These are phyloP conservation scores for Mimumesa dahlbomi DNA, from an alignment of 2,888 invertebrate genomes.

Conservation along the genomic window DNA sequence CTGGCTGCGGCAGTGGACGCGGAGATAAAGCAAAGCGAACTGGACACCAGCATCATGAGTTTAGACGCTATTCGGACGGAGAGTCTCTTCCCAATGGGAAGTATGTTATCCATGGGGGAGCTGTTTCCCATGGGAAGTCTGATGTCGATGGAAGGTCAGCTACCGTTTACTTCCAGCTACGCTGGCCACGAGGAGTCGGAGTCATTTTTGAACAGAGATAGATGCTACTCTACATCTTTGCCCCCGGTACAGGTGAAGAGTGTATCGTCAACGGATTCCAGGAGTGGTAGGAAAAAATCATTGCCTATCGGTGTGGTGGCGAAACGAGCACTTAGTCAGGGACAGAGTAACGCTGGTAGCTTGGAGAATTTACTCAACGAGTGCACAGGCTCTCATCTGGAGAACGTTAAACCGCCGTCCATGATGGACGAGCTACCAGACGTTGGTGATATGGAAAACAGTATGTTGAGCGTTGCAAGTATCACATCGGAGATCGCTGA, in stretches of 20 bases:
- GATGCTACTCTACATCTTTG: constrained; percentile 68
- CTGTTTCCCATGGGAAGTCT: constrained; percentile 90
- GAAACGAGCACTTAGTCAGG: constrained; percentile 86
- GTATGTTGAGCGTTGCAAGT: constrained; percentile 92
- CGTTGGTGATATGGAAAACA: constrained; percentile 87
- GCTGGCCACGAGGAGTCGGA: constrained; percentile 66
- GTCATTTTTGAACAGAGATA: constrained; percentile 59
- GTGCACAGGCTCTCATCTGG: constrained; percentile 85
- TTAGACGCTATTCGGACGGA: no score
- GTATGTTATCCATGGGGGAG: constrained; percentile 84
- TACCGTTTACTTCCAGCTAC: constrained; percentile 82
- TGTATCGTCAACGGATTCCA: constrained; percentile 43
- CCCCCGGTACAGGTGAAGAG: constrained; percentile 60
- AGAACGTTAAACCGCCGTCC: constrained; percentile 92
- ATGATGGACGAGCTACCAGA: constrained; percentile 86
- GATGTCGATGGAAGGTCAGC: constrained; percentile 87
- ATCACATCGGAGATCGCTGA: constrained; percentile 90
- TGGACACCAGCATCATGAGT: constrained; percentile 54
- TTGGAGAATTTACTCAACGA: constrained; percentile 85
- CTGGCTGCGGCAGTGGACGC: constrained; percentile 83
- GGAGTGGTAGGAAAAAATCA: constrained; percentile 83
- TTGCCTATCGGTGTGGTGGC: constrained; percentile 87
- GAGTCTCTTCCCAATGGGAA: no score
- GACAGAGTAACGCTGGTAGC: constrained; percentile 81
- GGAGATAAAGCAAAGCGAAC: constrained; percentile 76